A percentile compares a stretch with the other conserved stretches of the same genome.
phyloP scores from a whole-genome alignment of 2,797 vertebrate species.

The Coregonus sp. region DNA sequence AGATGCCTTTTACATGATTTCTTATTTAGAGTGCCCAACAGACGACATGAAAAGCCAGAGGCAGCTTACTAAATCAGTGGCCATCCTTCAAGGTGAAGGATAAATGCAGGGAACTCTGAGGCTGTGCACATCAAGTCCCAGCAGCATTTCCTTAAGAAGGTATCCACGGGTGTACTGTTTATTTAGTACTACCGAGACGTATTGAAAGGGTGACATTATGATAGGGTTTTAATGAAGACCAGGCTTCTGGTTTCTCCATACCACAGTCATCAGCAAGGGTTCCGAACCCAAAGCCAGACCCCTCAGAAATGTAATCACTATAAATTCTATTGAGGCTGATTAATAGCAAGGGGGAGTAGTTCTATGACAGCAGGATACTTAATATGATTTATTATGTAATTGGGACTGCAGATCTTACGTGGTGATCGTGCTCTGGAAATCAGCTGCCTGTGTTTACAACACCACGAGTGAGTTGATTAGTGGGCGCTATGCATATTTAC shows the following conservation, averaged over 20 bases:
- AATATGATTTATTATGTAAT: constrained; percentile 45
- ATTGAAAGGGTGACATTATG: constrained; percentile 51
- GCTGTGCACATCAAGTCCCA: constrained; percentile 7
- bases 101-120: neutral
- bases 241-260: constrained; percentile 51
- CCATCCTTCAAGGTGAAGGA: neutral
- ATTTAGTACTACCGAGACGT: constrained; percentile 57
- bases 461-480: neutral
- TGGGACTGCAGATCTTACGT: constrained; percentile 5
- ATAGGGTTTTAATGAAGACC: constrained; percentile 59
- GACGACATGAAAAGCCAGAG: too few relatives aligned
- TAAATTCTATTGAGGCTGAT: constrained; percentile 57
- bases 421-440: neutral
- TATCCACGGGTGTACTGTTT: constrained; percentile 62
- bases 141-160: constrained; percentile 16
- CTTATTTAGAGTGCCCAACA: too few relatives aligned
- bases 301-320: constrained; percentile 60
- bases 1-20: too few relatives aligned
- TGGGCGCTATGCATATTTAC: too few relatives aligned
- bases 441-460: neutral
- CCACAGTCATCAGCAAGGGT: constrained; percentile 46
- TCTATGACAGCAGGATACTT: constrained; percentile 47
- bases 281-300: constrained; percentile 42
- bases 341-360: constrained; percentile 41
- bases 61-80: neutral